These are phyloP conservation scores for Hystrix cristata DNA, from an alignment of 2,113 vertebrate genomes.

Conservation along the genomic window DNA sequence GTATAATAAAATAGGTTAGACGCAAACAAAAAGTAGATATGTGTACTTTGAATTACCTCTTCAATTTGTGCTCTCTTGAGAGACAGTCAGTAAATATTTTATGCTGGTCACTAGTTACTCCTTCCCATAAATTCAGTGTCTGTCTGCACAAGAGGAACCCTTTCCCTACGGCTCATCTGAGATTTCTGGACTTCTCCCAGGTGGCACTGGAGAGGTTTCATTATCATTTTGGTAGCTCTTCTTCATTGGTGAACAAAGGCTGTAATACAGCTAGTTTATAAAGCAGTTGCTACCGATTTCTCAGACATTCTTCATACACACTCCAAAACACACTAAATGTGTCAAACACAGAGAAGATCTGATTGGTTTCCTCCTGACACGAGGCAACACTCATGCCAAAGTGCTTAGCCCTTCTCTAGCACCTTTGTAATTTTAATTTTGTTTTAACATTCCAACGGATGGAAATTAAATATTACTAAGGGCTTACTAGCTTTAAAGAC, in stretches of 20 bases:
- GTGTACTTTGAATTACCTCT: neutral
- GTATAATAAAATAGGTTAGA: neutral
- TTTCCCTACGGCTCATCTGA: neutral
- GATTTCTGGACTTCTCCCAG: neutral
- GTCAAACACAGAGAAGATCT: neutral
- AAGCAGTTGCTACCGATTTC: neutral
- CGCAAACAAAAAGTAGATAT: neutral
- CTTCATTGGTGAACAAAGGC: neutral
- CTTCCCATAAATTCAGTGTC: neutral
- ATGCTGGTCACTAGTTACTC: neutral
- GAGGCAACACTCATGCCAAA: neutral
- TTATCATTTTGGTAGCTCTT: neutral
- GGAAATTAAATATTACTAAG: neutral
- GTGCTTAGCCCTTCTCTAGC: neutral
- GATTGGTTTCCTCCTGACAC: neutral
- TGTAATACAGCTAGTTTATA: neutral
- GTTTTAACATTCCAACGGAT: conserved; percentile 6
- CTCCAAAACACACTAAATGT: neutral
- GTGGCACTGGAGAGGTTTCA: neutral
- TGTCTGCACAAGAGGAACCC: neutral
- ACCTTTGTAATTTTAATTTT: neutral
- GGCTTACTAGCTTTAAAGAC: conserved; percentile 10
- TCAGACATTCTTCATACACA: neutral
- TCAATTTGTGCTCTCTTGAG: neutral
- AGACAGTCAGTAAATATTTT: neutral